Base-by-base conservation (phyloP, 1,140 invertebrate species). In the Drosophila obscura region DNA sequence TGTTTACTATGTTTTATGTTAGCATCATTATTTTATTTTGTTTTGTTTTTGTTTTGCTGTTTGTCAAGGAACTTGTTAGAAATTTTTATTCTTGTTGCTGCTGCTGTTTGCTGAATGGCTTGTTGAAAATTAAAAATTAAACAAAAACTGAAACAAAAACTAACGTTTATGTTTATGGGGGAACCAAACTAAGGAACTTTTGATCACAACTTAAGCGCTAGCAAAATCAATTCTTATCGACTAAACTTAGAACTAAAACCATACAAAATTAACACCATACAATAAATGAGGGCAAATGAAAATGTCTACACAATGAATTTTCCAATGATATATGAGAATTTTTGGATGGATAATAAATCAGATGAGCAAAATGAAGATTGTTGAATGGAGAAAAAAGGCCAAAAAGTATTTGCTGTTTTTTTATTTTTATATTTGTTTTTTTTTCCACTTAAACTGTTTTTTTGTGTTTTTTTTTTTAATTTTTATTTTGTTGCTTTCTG, bases 161-260 rank as follows among this genome's bases (percentile, higher is more conserved):
- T 67, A 71, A 81, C 61, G 68, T 59, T 63, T 56, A 74, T 51
- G 68, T 59, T 68, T 56, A 69, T 56, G 63, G 80, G 78, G 78
- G 79, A 90, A 79, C 82, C 78, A 90, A 90, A 83, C 65, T 83
- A 88, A 90, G 87, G 87, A 90, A 90, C 87, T 90, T 90, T 83
- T 77, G 87, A 90, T 83, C 82, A 82, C 82, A 90, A 90, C 85
- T 90, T 87, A 90, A 56, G 72, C 49, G 53, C 77, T 85, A 85
- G 19, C 35, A 68, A 73, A 73, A 46, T 63, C 43, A 84, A 80
- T 50, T 60, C 57, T 59, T 74, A 78, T 5, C 16, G 31, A 52
- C 66, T 81, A 78, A 74, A 51, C 78, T 85, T 78, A 87, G 35
- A 4, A 39, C 35, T 39, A 39, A 39, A 39, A 39, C 31, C 31